Base-by-base conservation (phyloP, 37 sponge, comb jelly and placozoan genomes). In the Ianthella basta region DNA sequence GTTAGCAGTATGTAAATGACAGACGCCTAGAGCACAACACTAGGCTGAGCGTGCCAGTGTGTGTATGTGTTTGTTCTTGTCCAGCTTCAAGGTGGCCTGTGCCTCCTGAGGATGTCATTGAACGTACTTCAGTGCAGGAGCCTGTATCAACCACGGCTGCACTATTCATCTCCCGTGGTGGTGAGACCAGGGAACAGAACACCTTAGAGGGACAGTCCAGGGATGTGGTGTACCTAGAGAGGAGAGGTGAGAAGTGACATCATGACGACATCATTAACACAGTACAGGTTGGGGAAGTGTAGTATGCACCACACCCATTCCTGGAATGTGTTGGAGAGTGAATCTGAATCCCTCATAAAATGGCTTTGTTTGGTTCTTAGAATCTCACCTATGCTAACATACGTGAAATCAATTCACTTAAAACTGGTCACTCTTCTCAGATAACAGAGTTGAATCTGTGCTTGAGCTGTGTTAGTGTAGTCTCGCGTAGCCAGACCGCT, bases 21-120 rank as follows among this genome's bases (percentile, higher is more conserved):
- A n/a, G n/a, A n/a, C n/a, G n/a, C n/a, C n/a, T n/a, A n/a, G n/a
- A n/a, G n/a, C n/a, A n/a, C n/a, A n/a, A n/a, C n/a, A n/a, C n/a
- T n/a, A n/a, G n/a, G n/a, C n/a, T n/a, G n/a, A n/a, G n/a, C 12
- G 27, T 63, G 27, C 27, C 8, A 63, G 8, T 29, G 65, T 27
- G 4, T 72, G 73, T 72, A 15, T 72, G 73, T 72, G 50, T 44
- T 44, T 8, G 6, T 44, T 8, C 50, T 44, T 44, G 50, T 44
- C 6, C 50, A 44, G 50, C 50, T 8, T 63, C 82, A 0, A 55
- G 54, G 75, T 32, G 56, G 5, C 79, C 83, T 24, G 79, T 89
- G n/a, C 67, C 85, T 56, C 70, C 85, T n/a, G 90, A 89, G 35
- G 90, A 89, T 40, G 29, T 90, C 25, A 56, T 72, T 21, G 80